Percentiles rank a stretch among this genome's conserved stretches.
Conservation (phyloP, 2,113 vertebrate species). For the Hyperopisus bebe region DNA sequence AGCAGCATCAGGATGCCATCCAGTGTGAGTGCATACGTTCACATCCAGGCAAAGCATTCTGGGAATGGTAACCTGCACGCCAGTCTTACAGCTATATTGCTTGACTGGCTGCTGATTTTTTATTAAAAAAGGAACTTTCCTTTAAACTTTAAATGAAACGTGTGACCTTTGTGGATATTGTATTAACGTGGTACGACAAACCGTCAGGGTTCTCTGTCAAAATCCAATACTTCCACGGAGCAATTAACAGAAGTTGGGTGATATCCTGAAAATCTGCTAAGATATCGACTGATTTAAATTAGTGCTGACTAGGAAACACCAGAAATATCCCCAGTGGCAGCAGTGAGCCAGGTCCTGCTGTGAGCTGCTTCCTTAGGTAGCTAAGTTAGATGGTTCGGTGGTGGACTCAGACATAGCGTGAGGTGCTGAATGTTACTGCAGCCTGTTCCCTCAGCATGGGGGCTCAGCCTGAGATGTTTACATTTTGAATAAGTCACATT, state of each 20-base stretch:
- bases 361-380: constrained; percentile 26
- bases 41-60: not conserved
- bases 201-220: not conserved
- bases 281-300: constrained; percentile 17
- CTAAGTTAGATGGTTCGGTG: constrained; percentile 11
- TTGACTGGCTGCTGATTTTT: not conserved
- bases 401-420: constrained; percentile 41
- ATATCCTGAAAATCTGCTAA: constrained; percentile 16
- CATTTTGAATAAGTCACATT: constrained; percentile 38
- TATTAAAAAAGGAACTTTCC: not conserved
- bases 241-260: not conserved
- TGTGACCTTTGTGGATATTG: not conserved
- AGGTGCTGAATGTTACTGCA: constrained; percentile 44
- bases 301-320: constrained; percentile 9
- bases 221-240: not conserved
- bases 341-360: constrained; percentile 19
- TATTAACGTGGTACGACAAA: not conserved
- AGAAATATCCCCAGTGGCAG: constrained; percentile 5
- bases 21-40: not conserved
- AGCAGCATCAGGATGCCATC: not conserved
- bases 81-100: not conserved
- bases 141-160: not conserved
- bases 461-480: constrained; percentile 44
- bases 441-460: not conserved
- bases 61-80: not conserved